Evolutionary conservation across 2,888 invertebrate species (phyloP).

Genomic region (Luperina nickerlii): DNA sequence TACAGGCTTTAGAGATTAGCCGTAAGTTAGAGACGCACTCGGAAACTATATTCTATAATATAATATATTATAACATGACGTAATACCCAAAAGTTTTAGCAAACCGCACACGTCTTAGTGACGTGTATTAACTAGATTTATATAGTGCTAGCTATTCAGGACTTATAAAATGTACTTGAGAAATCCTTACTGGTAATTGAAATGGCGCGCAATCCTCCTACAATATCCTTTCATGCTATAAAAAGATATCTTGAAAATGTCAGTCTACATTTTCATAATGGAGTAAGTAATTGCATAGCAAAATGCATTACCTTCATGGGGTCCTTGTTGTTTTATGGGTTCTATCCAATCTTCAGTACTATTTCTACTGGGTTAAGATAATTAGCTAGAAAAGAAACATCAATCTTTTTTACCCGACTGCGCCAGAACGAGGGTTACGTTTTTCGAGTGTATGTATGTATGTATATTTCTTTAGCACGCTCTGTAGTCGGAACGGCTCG

Average conservation of each 20-base stretch:
- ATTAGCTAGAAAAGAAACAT: too few relatives aligned
- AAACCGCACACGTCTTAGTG: neutral
- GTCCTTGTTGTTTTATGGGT: neutral
- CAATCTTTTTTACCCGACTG: too few relatives aligned
- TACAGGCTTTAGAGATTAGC: slow-evolving; percentile 19
- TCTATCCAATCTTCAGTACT: neutral
- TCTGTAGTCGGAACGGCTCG: too few relatives aligned
- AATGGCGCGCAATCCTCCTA: neutral
- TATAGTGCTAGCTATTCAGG: neutral
- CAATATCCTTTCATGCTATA: neutral
- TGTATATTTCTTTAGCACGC: too few relatives aligned
- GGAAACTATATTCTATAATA: slow-evolving; percentile 7
- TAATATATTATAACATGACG: neutral
- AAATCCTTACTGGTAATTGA: slow-evolving; percentile 11
- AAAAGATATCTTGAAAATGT: neutral
- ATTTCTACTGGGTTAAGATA: too few relatives aligned
- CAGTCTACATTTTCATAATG: neutral
- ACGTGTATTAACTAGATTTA: neutral
- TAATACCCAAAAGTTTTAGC: neutral
- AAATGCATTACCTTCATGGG: neutral
- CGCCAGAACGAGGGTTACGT: too few relatives aligned
- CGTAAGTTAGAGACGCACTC: slow-evolving; percentile 4
- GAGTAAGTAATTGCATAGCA: neutral
- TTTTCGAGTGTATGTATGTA: too few relatives aligned
- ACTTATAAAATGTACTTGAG: neutral